phyloP scores from a whole-genome alignment of 1,140 invertebrate species.

The Bicyclus anynana region DNA sequence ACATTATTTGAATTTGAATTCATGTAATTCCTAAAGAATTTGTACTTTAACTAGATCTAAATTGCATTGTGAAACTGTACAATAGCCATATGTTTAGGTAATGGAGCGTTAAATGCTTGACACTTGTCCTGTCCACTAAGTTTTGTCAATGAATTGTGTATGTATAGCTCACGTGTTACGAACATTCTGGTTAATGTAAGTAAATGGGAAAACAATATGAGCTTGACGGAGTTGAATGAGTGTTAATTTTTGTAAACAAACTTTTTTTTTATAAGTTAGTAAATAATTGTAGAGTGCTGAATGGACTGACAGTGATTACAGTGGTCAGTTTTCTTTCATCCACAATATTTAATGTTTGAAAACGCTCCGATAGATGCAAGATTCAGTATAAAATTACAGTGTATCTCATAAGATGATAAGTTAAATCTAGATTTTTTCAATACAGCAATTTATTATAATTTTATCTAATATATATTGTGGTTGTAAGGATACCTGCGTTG shows the following conservation, averaged over 20 bases:
- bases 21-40: constrained; percentile 73
- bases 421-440: constrained; percentile 77
- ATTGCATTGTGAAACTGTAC: constrained; percentile 74
- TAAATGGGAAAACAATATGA: constrained; percentile 66
- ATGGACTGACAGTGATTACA: constrained; percentile 66
- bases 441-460: constrained; percentile 78
- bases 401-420: constrained; percentile 75
- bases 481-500: constrained; percentile 78
- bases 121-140: constrained; percentile 52
- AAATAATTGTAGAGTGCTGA: constrained; percentile 64
- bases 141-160: constrained; percentile 66
- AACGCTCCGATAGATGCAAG: constrained; percentile 72
- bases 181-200: constrained; percentile 72
- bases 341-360: constrained; percentile 73
- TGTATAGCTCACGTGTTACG: constrained; percentile 66
- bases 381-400: constrained; percentile 75
- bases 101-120: constrained; percentile 65
- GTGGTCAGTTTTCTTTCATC: constrained; percentile 76
- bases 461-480: constrained; percentile 79
- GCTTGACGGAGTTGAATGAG: constrained; percentile 67
- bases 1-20: constrained; percentile 65
- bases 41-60: constrained; percentile 77
- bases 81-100: constrained; percentile 71
- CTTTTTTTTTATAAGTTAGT: constrained; percentile 72
- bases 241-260: constrained; percentile 70